Conservation (phyloP, 2,797 vertebrate genomes). For the Netta rufina region DNA sequence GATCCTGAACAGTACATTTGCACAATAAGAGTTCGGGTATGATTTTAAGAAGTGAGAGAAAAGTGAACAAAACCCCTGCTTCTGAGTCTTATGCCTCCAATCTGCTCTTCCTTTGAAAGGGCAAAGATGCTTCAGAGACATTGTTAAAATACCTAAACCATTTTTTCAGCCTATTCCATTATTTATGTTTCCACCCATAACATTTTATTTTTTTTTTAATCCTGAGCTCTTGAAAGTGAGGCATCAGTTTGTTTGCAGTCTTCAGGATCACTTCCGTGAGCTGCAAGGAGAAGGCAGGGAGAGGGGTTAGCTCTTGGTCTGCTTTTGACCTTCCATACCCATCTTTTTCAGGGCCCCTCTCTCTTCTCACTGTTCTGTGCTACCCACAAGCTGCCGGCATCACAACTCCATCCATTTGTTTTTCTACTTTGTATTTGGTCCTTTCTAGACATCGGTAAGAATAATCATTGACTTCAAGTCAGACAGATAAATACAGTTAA, state of each 20-base stretch:
- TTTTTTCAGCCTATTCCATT: constrained; percentile 40
- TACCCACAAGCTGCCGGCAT: not conserved
- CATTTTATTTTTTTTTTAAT: not conserved
- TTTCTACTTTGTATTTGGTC: not conserved
- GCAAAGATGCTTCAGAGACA: constrained; percentile 27
- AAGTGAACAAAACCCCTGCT: constrained; percentile 35
- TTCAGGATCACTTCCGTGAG: not conserved
- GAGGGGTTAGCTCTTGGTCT: not conserved
- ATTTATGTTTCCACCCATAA: constrained; percentile 9
- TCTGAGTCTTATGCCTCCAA: constrained; percentile 26
- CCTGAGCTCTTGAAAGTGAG: not conserved
- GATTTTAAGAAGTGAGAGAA: constrained; percentile 25
- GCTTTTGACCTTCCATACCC: not conserved
- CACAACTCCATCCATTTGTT: not conserved
- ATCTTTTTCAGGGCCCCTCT: not conserved
- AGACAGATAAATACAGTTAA: not conserved
- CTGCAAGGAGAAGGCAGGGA: not conserved
- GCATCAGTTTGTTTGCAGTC: not conserved
- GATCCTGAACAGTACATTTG: constrained; percentile 49
- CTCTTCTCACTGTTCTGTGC: not conserved
- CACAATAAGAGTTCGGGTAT: constrained; percentile 24
- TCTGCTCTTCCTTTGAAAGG: constrained; percentile 27
- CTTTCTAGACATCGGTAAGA: not conserved
- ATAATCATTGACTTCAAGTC: not conserved
- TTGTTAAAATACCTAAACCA: constrained; percentile 9